Evolutionary conservation across 2,113 vertebrate genomes (phyloP), one percentile per base, ranked within the genome.

Genomic region (Chunga burmeisteri): DNA sequence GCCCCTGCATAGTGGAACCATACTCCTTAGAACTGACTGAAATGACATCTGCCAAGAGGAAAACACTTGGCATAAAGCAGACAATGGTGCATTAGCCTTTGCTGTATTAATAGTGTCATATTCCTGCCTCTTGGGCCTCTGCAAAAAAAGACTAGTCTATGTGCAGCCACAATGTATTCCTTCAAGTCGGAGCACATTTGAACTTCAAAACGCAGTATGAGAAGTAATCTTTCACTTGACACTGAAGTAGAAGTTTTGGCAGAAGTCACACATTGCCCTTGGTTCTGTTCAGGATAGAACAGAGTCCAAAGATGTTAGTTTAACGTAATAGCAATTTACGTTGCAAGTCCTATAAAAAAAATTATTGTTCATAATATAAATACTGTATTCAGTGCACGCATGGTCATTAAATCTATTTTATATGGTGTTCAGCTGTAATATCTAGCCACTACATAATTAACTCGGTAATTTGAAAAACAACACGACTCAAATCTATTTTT

Each of bases 371-470:
- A 78, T 40, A 81, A 92, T 88, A 67, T 32, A 78, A 91, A 82
- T 55, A 59, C 7, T 40, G 29, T 36, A 93, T 81, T 91, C 75
- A 75, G 40, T 10, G 65, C 65, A 78, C 0, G 0, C 11, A 38
- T 23, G 9, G 56, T 19, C 73, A 91, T 89, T 87, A 91, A 78
- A 68, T 67, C 32, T 63, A 86, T 38, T 86, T 95, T 81, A 81
- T 55, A 66, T 27, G 21, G 23, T 61, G 34, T 75, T 90, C 73
- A n/a, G 62, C 49, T 82, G 36, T 72, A 94, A 68, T 32, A 88
- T 81, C 78, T 84, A 94, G 49, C 61, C 78, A 70, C 3, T 34
- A 79, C 58, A 72, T 73, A 89, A 96, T 91, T 94, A 96, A 89
- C 58, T 84, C 4, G 4, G 59, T 87, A 72, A 94, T 95, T 10